phyloP scores from a whole-genome alignment of 2,888 invertebrate species.

The Drosophila villosipedis region DNA sequence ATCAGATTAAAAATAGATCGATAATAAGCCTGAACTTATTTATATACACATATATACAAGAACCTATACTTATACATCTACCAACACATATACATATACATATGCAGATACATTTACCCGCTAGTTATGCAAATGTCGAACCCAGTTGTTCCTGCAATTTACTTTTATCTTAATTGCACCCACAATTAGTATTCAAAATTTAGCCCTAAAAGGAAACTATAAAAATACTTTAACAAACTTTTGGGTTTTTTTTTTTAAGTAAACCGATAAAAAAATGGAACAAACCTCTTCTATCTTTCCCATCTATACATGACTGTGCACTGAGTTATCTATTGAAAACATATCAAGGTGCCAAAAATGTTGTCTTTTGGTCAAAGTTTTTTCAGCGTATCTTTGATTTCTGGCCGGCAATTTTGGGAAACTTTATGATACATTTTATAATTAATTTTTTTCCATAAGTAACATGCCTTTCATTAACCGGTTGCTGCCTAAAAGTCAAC shows the following conservation, averaged over 20 bases:
- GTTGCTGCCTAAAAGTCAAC: conserved; percentile 24
- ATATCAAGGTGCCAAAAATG: conserved; percentile 34
- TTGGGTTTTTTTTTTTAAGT: neutral
- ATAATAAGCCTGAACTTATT: conserved; percentile 50
- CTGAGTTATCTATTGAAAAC: conserved; percentile 43
- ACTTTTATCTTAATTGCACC: conserved; percentile 46
- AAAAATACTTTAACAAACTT: conserved; percentile 5
- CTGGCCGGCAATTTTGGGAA: conserved; percentile 13
- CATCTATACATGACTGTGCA: conserved; percentile 2
- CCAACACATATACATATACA: neutral
- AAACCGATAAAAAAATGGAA: conserved; percentile 21
- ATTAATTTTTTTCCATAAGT: conserved; percentile 20
- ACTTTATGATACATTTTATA: conserved; percentile 3
- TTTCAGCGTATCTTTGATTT: conserved; percentile 40
- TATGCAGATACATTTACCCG: conserved; percentile 1
- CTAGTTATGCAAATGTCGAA: conserved; percentile 44
- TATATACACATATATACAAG: neutral
- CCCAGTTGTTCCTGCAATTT: conserved; percentile 28
- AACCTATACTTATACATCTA: neutral
- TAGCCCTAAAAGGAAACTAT: conserved; percentile 13
- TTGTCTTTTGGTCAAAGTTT: conserved; percentile 62
- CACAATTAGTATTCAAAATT: conserved; percentile 43
- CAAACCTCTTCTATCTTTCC: conserved; percentile 29
- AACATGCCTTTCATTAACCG: conserved; percentile 44
- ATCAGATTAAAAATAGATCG: conserved; percentile 67